Percentiles rank a stretch among this genome's conserved stretches.
Evolutionary conservation across 1,140 invertebrate genomes (phyloP).

Genomic region (Bombus sibiricus): DNA sequence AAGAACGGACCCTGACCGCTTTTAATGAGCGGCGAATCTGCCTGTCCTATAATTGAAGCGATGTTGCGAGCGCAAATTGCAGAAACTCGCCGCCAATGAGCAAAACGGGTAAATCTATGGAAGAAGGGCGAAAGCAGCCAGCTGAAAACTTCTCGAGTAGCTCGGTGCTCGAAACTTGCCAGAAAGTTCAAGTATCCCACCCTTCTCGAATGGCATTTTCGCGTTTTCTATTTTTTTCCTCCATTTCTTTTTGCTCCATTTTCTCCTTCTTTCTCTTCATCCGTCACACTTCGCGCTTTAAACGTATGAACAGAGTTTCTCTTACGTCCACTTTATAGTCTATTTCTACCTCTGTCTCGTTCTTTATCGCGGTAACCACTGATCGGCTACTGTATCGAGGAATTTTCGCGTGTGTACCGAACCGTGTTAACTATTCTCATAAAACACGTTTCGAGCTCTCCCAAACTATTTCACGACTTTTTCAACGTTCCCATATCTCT

Average conservation of each 20-base stretch:
- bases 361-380: not conserved
- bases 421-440: not conserved
- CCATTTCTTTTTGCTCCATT: no score
- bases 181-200: conserved; percentile 55
- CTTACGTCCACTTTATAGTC: not conserved
- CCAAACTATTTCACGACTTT: not conserved
- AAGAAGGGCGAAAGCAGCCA: conserved; percentile 42
- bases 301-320: conserved; percentile 25
- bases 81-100: conserved; percentile 38
- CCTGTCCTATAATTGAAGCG: conserved; percentile 66
- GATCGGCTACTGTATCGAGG: not conserved
- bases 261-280: not conserved
- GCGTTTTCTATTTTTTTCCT: not conserved
- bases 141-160: conserved; percentile 63
- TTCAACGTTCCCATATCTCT: not conserved
- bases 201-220: conserved; percentile 35
- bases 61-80: conserved; percentile 64
- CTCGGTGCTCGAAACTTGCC: conserved; percentile 54
- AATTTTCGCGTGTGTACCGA: conserved; percentile 1
- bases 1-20: conserved; percentile 16
- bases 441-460: not conserved
- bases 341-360: not conserved
- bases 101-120: conserved; percentile 23
- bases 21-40: conserved; percentile 67
- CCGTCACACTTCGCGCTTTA: not conserved